phyloP scores from a whole-genome alignment of 2,888 invertebrate genomes.

The Archips xylosteana region DNA sequence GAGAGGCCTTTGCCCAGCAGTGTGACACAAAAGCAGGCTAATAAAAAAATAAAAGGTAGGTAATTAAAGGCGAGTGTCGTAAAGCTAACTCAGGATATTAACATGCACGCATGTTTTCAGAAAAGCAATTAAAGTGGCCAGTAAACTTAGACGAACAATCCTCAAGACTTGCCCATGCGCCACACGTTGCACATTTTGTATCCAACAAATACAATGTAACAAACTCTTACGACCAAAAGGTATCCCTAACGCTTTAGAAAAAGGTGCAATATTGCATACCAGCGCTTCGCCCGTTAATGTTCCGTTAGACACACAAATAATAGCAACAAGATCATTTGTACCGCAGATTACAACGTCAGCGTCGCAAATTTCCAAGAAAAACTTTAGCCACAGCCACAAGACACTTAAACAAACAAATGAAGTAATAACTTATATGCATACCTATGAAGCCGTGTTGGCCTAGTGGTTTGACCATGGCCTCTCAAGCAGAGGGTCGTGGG shows the following conservation, averaged over 20 bases:
- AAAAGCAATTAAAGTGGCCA: slow-evolving; percentile 21
- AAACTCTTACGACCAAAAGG: background rate
- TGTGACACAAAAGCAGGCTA: no score
- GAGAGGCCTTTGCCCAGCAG: no score
- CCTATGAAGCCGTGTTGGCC: background rate
- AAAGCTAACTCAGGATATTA: background rate
- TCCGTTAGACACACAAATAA: slow-evolving; percentile 1
- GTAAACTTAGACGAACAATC: slow-evolving; percentile 26
- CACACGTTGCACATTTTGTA: slow-evolving; percentile 5
- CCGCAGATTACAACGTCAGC: slow-evolving; percentile 30
- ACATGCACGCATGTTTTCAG: slow-evolving; percentile 10
- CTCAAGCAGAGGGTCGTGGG: no score
- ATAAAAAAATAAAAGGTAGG: no score
- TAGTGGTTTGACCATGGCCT: no score
- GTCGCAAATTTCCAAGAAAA: slow-evolving; percentile 34
- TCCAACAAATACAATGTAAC: background rate
- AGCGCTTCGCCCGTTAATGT: background rate
- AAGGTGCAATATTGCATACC: background rate
- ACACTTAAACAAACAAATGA: slow-evolving; percentile 21
- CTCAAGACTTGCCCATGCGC: background rate
- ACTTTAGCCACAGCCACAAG: slow-evolving; percentile 12
- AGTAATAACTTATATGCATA: slow-evolving; percentile 18
- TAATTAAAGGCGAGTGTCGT: no score
- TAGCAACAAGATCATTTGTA: slow-evolving; percentile 32
- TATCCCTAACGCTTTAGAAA: background rate